Conservation (phyloP, 2,888 invertebrate species). For the Nomada ferruginata region DNA sequence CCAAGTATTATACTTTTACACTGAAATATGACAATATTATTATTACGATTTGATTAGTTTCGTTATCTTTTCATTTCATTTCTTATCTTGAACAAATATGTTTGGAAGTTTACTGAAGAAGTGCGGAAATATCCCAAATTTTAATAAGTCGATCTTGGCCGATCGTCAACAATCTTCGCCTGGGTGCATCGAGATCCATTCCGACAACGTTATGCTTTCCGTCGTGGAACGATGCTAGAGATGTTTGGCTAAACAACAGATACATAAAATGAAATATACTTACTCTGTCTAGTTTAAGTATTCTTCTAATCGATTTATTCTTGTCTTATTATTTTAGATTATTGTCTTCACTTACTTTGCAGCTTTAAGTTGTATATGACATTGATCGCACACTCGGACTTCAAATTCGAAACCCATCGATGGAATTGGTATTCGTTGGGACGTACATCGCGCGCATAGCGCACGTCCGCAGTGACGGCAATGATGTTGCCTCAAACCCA, state of each 20-base stretch:
- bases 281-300: too few species aligned
- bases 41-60: constrained; percentile 67
- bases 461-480: constrained; percentile 98
- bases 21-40: constrained; percentile 56
- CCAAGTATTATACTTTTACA: constrained; percentile 57
- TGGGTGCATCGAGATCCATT: constrained; percentile 95
- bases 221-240: constrained; percentile 97
- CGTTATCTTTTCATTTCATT: constrained; percentile 22
- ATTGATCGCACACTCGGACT: constrained; percentile 97
- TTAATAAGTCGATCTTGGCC: constrained; percentile 98
- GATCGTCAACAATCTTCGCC: constrained; percentile 94
- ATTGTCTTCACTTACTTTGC: constrained; percentile 90
- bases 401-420: constrained; percentile 99
- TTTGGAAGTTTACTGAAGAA: constrained; percentile 83
- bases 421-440: constrained; percentile 95
- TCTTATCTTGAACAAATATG: constrained; percentile 33
- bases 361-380: constrained; percentile 92
- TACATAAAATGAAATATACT: background rate
- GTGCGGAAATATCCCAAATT: constrained; percentile 93
- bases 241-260: constrained; percentile 89
- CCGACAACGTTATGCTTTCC: constrained; percentile 95
- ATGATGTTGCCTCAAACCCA: constrained; percentile 96
- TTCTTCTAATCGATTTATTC: too few species aligned
- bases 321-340: background rate
- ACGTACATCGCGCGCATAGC: constrained; percentile 96